Evolutionary conservation across 2,113 vertebrate genomes (phyloP).

Genomic region (Malurus cyaneus): DNA sequence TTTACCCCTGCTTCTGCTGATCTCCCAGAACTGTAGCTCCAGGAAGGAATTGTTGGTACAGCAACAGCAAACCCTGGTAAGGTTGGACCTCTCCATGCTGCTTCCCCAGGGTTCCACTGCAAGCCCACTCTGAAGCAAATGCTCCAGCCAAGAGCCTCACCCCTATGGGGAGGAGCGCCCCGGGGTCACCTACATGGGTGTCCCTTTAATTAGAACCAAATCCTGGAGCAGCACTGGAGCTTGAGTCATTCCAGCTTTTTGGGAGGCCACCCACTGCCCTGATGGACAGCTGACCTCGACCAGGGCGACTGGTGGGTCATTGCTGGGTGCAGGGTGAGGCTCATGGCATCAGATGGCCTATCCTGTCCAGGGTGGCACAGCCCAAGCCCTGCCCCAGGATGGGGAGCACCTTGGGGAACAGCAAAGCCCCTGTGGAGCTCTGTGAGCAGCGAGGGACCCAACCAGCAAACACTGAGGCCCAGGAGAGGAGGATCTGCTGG

Average conservation of each 20-base stretch:
- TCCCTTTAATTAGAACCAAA: not conserved
- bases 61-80: not conserved
- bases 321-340: not conserved
- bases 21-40: not conserved
- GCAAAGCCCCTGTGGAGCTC: not conserved
- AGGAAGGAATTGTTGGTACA: not conserved
- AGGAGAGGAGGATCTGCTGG: not conserved
- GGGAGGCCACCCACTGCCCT: not conserved
- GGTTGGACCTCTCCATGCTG: not conserved
- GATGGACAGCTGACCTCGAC: accelerated
- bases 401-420: accelerated
- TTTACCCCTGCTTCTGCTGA: not conserved
- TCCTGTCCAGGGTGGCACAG: not conserved
- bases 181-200: not conserved
- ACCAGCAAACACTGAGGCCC: not conserved
- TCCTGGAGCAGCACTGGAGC: not conserved
- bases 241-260: not conserved
- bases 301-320: accelerated
- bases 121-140: not conserved
- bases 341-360: accelerated
- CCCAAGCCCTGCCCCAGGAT: not conserved
- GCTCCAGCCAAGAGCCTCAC: not conserved
- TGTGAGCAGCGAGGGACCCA: accelerated
- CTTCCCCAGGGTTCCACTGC: not conserved
- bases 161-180: not conserved